A percentile compares a stretch with the other conserved stretches of the same genome.
Evolutionary conservation across 2,113 vertebrate species (phyloP).

Genomic region (Mesembrinibis cayennensis): DNA sequence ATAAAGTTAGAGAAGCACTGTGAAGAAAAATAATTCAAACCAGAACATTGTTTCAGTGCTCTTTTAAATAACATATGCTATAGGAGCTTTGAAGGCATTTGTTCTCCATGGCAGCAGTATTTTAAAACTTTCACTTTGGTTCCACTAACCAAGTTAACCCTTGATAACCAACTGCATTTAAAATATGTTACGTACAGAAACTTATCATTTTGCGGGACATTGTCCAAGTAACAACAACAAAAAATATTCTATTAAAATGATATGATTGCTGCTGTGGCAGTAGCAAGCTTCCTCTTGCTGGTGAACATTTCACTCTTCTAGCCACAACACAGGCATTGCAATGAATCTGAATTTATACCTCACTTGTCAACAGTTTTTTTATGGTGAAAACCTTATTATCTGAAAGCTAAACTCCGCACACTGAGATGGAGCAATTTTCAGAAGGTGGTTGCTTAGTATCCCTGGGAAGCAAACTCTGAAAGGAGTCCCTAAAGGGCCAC

Average conservation of each 20-base stretch:
- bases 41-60: constrained; percentile 21
- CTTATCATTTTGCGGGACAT: background rate
- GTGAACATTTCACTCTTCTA: background rate
- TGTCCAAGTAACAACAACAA: background rate
- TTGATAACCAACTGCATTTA: constrained; percentile 32
- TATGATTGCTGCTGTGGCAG: background rate
- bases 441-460: background rate
- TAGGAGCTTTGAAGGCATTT: constrained; percentile 50
- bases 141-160: constrained; percentile 57
- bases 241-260: background rate
- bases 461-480: background rate
- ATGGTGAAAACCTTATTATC: background rate
- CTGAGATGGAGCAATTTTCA: background rate
- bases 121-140: constrained; percentile 66
- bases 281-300: background rate
- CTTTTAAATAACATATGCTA: constrained; percentile 55
- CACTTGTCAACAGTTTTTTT: background rate
- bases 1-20: constrained; percentile 38
- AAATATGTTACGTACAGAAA: background rate
- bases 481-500: background rate
- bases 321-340: background rate
- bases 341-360: background rate
- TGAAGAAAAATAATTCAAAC: constrained; percentile 53
- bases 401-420: background rate
- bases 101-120: background rate